Base-by-base conservation (phyloP, 2,797 vertebrate species). In the Carduelis carduelis region DNA sequence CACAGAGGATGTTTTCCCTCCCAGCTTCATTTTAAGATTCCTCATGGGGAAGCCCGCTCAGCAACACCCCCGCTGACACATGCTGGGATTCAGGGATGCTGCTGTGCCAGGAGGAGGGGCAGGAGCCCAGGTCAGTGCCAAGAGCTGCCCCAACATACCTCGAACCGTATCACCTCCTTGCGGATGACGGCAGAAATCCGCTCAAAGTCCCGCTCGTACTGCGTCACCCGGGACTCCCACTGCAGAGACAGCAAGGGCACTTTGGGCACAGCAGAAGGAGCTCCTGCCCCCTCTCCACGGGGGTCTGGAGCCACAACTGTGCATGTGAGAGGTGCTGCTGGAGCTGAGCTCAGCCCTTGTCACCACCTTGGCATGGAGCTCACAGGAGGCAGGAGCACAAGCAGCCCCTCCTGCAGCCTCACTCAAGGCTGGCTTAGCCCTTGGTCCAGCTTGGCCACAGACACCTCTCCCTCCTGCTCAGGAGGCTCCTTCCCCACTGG, bases 181-280 rank as follows among this genome's bases (percentile, higher is more conserved):
- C 99, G 98, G 75, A 99, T 98, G 21, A 99, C 98, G 0, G 98
- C 93, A 37, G 99, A 99, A 80, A 99, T 98, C 70, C 98, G 98
- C 81, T 99, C 99, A 69, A 99, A 99, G 90, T 99, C 99, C 92
- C 99, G 98, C 97, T 99, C 99, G 2, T 99, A 99, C 92, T 99
- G 99, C 2, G 99, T 99, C 96, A 99, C 99, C 41, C 99, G 99
- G 69, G 98, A 98, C 94, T 99, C 99, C 99, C 99, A 99, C 99
- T 99, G 77, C 57, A 1, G 87, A 87, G 84, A 95, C 83, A 95
- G 95, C 91, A 87, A 85, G 52, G 2, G 11, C 1, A 59, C 59
- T 50, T 14, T 60, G 57, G 18, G 86, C 78, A 27, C 6, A 66
- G 50, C 18, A 88, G 23, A 76, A 89, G 69, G 5, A 91, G 22